Base-by-base conservation (phyloP, 2,888 invertebrate genomes). In the Nemotelus pantherinus region DNA sequence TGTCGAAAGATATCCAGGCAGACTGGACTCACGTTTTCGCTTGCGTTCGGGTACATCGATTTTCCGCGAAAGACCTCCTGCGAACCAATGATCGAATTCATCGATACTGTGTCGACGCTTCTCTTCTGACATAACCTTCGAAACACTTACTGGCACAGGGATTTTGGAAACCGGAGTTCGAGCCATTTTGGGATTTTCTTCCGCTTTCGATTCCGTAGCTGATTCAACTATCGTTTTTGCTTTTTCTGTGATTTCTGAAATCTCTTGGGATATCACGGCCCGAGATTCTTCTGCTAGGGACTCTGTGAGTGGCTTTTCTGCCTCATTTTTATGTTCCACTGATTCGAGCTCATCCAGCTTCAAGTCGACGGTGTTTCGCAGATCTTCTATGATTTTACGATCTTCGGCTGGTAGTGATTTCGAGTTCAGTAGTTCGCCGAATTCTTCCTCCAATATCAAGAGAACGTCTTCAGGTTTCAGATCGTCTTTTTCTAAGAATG, bases 11-110 rank as follows among this genome's bases (percentile, higher is more conserved):
- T 67, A 77, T 44, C 76, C 77, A n/a, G 78, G 78, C 10, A 80
- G 45, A 64, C 78, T 80, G 10, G 63, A n/a, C 48, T 80, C 80
- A 39, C 80, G 76, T 48, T 72, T 70, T 9, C 80, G 68, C 55
- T 78, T 79, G n/a, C 70, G 45, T 48, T 53, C 60, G 1, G 77
- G 50, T 9, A 70, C 41, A n/a, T 80, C 75, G 2, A 53, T 55
- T 71, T 78, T 77, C 6, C 63, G 68, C 7, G 70, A 39, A 10
- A 64, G 60, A 6, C 65, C 41, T 25, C 77, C 71, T 50, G 79
- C 76, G 70, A 82, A 82, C 81, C 82, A 82, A 53, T 75, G 77
- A 55, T 82, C 80, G n/a, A 81, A 72, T 45, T 82, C 81, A 57
- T 81, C 81, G 60, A 82, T 82, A 57, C 81, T 81, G 44, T 80